Evolutionary conservation across 1,140 invertebrate genomes (phyloP).

Genomic region (Luehdorfia chinensis): DNA sequence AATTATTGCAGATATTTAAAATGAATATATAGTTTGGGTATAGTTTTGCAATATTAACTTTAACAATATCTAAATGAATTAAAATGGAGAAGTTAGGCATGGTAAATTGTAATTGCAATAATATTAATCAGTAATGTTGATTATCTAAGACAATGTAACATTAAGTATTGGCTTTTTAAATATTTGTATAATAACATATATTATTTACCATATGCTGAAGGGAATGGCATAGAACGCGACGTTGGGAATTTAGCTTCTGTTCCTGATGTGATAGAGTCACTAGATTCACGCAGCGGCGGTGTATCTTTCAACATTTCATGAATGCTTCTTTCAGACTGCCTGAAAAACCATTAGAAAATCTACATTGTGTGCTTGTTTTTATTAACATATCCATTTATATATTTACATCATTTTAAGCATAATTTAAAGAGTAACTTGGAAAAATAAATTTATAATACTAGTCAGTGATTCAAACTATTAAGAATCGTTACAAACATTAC

Average conservation of each 20-base stretch:
- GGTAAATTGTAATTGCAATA: too few species aligned
- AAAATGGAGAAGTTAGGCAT: too few species aligned
- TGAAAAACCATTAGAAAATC: slow-evolving; percentile 22
- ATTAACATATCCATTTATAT: neutral
- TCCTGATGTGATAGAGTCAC: slow-evolving; percentile 85
- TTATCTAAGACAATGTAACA: too few species aligned
- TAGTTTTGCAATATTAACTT: too few species aligned
- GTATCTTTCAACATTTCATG: slow-evolving; percentile 93
- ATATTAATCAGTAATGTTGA: too few species aligned
- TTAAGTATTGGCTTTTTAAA: too few species aligned
- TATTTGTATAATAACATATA: too few species aligned
- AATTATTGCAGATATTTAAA: slow-evolving; percentile 6
- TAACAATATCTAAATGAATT: too few species aligned
- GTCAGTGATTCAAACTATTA: slow-evolving; percentile 5
- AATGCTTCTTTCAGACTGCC: slow-evolving; percentile 84
- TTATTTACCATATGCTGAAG: slow-evolving; percentile 61
- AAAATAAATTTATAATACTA: too few species aligned
- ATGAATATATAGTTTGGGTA: too few species aligned
- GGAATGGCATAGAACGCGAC: slow-evolving; percentile 72
- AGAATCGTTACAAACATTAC: slow-evolving; percentile 24
- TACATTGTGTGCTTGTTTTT: neutral
- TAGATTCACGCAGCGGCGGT: slow-evolving; percentile 87
- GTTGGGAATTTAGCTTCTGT: slow-evolving; percentile 77
- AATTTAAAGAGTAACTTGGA: too few species aligned
- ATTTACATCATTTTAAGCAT: too few species aligned